Evolutionary conservation across 1,140 invertebrate genomes (phyloP), one percentile per base, ranked within the genome.

Genomic region (Lineus longissimus): DNA sequence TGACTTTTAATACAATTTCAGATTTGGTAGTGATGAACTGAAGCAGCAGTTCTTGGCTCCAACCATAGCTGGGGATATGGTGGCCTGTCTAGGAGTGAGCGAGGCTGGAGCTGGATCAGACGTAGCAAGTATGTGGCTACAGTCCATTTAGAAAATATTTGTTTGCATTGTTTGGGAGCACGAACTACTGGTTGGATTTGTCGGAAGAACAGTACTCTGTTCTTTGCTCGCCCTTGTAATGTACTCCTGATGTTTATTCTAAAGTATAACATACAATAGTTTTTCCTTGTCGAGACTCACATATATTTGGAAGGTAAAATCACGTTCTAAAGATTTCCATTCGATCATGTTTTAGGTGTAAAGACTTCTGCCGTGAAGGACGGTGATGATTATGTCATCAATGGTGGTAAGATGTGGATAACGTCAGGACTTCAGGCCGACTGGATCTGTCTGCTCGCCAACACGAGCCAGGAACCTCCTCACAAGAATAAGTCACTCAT

Each of bases 401-500:
- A 87, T 73, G 86, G 86, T 1, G 74, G 81, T 4, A 87, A 87
- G 72, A 85, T 86, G 84, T 87, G 86, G 86, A 87, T 82, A 23
- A 86, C 86, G 4, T 86, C 85, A 73, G 85, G 83, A 2, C 66
- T 73, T 29, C 84, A 87, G 71, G 85, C 85, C 6, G 86, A 87
- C 72, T 87, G 85, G 85, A 86, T 87, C 74, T 86, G 85, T 73
- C 70, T 87, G 15, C 69, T 87, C 25, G 85, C 83, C 13, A 87
- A 86, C 72, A 88, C 87, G 2, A 59, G 75, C 30, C 76, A 76
- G 11, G 73, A 72, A 17, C 73, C 76, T 4, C 45, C 73, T 19
- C 85, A 88, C 70, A 70, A 69, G 55, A 87, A 85, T 71, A 88
- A 88, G 70, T 87, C 86, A 25, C 77, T 88, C 1, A 85, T 88